These are phyloP conservation scores for Columba livia DNA, from an alignment of 2,113 vertebrate genomes.

Conservation along the genomic window DNA sequence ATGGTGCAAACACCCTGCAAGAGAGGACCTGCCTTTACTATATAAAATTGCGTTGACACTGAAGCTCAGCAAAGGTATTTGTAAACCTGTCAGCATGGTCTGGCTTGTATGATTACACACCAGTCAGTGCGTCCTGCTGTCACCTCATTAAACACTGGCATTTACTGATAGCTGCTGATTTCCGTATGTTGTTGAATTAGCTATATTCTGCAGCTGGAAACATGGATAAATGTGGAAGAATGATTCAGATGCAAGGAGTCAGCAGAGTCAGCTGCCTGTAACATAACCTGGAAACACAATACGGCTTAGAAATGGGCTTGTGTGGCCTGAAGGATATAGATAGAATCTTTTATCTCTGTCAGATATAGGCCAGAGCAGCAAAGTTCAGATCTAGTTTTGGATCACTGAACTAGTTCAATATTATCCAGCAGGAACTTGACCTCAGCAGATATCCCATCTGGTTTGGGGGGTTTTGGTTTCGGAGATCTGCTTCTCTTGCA, in stretches of 20 bases:
- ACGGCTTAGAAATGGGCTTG: not conserved
- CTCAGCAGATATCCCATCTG: not conserved
- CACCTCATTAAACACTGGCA: slow-evolving; percentile 37
- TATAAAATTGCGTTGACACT: not conserved
- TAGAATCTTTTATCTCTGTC: slow-evolving; percentile 38
- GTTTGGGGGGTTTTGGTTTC: not conserved
- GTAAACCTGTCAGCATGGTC: not conserved
- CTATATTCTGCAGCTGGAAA: not conserved
- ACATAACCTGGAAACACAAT: slow-evolving; percentile 42
- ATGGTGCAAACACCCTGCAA: slow-evolving; percentile 7
- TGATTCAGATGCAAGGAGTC: slow-evolving; percentile 8
- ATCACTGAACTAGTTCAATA: slow-evolving; percentile 42
- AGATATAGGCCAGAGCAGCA: slow-evolving; percentile 54
- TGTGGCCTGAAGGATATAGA: slow-evolving; percentile 27
- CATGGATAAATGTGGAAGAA: not conserved
- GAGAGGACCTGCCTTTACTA: not conserved
- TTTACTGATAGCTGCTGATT: slow-evolving; percentile 23
- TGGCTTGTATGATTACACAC: not conserved
- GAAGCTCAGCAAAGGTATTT: not conserved
- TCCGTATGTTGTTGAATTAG: not conserved
- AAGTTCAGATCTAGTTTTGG: slow-evolving; percentile 59
- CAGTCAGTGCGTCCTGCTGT: slow-evolving; percentile 6
- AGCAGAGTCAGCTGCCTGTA: slow-evolving; percentile 28
- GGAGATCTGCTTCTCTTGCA: not conserved
- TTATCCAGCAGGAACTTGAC: slow-evolving; percentile 33